phyloP scores from a whole-genome alignment of 2,113 vertebrate genomes.

The Plecturocebus donacophilus region DNA sequence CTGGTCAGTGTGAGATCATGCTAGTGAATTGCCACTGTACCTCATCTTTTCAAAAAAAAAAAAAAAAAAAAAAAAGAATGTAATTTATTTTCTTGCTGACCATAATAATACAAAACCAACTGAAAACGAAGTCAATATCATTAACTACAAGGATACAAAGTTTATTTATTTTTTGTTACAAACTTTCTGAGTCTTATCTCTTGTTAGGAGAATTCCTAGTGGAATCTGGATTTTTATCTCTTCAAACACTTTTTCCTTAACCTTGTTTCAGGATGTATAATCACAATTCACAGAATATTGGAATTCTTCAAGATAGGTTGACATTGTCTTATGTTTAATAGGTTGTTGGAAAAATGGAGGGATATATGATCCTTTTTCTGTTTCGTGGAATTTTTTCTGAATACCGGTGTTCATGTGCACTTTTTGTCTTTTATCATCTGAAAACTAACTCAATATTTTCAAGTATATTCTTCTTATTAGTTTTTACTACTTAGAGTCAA shows the following conservation, averaged over 20 bases:
- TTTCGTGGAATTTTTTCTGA: slow-evolving; percentile 19
- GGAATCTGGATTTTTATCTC: background rate
- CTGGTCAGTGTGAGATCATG: background rate
- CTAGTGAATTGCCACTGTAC: background rate
- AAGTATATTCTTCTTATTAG: background rate
- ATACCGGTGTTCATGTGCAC: background rate
- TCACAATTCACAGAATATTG: background rate
- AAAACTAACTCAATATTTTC: slow-evolving; percentile 40
- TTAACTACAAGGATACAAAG: background rate
- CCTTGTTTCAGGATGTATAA: background rate
- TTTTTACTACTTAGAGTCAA: background rate
- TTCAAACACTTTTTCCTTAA: background rate
- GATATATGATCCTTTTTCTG: background rate
- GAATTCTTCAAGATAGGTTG: background rate
- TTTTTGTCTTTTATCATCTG: slow-evolving; percentile 50
- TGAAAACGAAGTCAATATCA: background rate
- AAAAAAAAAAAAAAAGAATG: background rate
- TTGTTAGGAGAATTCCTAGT: slow-evolving; percentile 10
- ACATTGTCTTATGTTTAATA: slow-evolving; percentile 24
- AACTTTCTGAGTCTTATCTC: background rate
- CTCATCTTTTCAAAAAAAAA: background rate
- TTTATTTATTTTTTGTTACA: slow-evolving; percentile 27
- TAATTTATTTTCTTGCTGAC: slow-evolving; percentile 15
- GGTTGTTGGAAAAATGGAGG: background rate
- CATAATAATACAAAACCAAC: background rate